Evolutionary conservation across 53 echinoderm and acorn worm species (phyloP).

Genomic region (Echinometra lucunter): DNA sequence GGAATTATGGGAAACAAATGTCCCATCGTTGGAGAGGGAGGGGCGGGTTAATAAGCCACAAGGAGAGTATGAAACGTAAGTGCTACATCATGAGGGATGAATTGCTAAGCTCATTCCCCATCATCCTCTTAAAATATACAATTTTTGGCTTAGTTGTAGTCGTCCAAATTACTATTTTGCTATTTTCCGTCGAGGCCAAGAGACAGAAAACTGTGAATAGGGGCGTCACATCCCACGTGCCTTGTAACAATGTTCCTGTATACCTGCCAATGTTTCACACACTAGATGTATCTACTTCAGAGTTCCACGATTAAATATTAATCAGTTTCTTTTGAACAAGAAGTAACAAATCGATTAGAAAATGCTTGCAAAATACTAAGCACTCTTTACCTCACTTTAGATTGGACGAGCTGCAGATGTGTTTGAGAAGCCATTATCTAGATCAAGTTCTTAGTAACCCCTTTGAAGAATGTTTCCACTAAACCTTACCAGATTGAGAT

Average conservation of each 20-base stretch:
- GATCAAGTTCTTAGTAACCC: slow-evolving; percentile 29
- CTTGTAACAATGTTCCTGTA: too few relatives aligned
- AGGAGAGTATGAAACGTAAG: slow-evolving; percentile 2
- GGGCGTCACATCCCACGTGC: too few relatives aligned
- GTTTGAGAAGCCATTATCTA: neutral
- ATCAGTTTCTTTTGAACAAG: too few relatives aligned
- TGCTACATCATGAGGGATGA: neutral
- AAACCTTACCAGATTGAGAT: neutral
- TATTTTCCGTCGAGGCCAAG: too few relatives aligned
- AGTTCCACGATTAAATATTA: too few relatives aligned
- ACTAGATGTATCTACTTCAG: too few relatives aligned
- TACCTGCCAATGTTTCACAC: too few relatives aligned
- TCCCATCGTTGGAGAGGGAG: neutral
- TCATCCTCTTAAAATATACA: neutral
- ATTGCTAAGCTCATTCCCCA: neutral
- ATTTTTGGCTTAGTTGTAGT: neutral
- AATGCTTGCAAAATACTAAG: too few relatives aligned
- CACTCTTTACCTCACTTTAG: too few relatives aligned
- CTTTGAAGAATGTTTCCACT: slow-evolving; percentile 11
- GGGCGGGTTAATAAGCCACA: slow-evolving; percentile 16
- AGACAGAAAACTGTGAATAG: too few relatives aligned
- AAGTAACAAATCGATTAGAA: too few relatives aligned
- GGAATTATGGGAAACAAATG: slow-evolving; percentile 54
- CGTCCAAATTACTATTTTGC: too few relatives aligned
- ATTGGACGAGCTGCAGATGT: neutral